A percentile compares a stretch with the other conserved stretches of the same genome.
These are phyloP conservation scores for Lagria hirta DNA, from an alignment of 2,888 invertebrate species.

Conservation along the genomic window DNA sequence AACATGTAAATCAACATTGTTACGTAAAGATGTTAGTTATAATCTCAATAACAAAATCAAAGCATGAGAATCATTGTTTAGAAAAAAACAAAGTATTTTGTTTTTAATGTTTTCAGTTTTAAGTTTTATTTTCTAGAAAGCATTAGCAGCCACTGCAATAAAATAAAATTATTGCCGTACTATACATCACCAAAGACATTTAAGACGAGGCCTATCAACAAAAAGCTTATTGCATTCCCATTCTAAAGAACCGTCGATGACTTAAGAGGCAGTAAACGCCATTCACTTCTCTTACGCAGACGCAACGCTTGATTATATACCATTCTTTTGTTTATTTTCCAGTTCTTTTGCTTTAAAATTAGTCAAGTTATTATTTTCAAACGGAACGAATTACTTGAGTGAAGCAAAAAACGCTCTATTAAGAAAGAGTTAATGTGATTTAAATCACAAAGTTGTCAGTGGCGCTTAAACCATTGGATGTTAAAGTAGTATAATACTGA, in stretches of 20 bases:
- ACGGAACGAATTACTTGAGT: constrained; percentile 11
- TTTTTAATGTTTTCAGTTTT: too few species aligned
- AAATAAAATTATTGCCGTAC: constrained; percentile 42
- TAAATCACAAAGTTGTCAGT: constrained; percentile 25
- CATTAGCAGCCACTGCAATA: constrained; percentile 39
- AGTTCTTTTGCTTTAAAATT: constrained; percentile 21
- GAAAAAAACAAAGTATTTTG: too few species aligned
- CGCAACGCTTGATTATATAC: constrained; percentile 23
- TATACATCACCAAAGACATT: constrained; percentile 45
- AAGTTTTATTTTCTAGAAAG: constrained; percentile 38
- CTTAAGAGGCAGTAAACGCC: constrained; percentile 41
- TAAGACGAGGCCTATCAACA: constrained; percentile 41
- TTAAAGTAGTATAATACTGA: too few species aligned
- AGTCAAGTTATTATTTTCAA: constrained; percentile 12
- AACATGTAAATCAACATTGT: too few species aligned
- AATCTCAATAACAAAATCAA: too few species aligned
- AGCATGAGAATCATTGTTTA: too few species aligned
- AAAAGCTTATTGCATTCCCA: constrained; percentile 43
- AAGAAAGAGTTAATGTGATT: constrained; percentile 29
- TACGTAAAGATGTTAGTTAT: too few species aligned
- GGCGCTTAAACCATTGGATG: too few species aligned
- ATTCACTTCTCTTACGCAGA: constrained; percentile 43
- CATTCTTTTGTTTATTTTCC: constrained; percentile 4
- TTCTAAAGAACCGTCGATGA: constrained; percentile 40
- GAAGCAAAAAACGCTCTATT: constrained; percentile 21